Base-by-base conservation (phyloP, 1,140 invertebrate species). In the Bombyx mandarina region DNA sequence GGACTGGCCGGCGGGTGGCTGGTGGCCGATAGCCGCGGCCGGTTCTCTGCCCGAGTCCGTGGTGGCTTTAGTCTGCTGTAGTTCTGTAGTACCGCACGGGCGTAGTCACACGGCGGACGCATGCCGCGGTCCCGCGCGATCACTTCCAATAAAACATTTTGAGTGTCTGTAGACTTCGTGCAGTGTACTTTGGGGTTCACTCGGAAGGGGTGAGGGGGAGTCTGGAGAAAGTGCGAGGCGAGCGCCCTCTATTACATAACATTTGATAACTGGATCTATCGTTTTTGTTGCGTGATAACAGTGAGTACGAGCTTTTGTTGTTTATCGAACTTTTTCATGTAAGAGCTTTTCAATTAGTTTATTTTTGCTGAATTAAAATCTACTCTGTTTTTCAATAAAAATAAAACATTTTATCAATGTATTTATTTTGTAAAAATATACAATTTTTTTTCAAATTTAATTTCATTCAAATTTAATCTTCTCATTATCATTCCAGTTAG, bases 281-380 rank as follows among this genome's bases (percentile, higher is more conserved):
- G 77, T 75, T 76, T 78, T 77, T 71, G 70, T 77, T 70, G 65
- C 75, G 71, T 77, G 82, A 83, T 86, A 83, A 82, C 74, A 81
- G 82, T 86, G 67, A 86, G 80, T 86, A 74, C 62, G 26, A 35
- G 26, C 26, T 35, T 18, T 35, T 35, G 26, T 35, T 35, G 26
- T 35, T 35, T 35, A 5, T 35, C 26, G 26, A 35, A 35, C 26
- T 35, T 35, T 35, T 35, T 35, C 26, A 35, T 35, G 26, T 35
- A 35, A 35, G 26, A 35, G 26, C 26, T 42, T 51, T 9, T 35
- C 22, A 51, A 51, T 8, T 57, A 57, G 58, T 64, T 67, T 65
- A 63, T 59, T 63, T 61, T 5, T 35, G 26, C 4, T 35, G 26
- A 35, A 35, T 35, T 35, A 35, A 35, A 35, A 35, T 35, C 26